A percentile compares a stretch with the other conserved stretches of the same genome.
phyloP scores from a whole-genome alignment of 1,140 invertebrate species.

The Plutomurus gul region DNA sequence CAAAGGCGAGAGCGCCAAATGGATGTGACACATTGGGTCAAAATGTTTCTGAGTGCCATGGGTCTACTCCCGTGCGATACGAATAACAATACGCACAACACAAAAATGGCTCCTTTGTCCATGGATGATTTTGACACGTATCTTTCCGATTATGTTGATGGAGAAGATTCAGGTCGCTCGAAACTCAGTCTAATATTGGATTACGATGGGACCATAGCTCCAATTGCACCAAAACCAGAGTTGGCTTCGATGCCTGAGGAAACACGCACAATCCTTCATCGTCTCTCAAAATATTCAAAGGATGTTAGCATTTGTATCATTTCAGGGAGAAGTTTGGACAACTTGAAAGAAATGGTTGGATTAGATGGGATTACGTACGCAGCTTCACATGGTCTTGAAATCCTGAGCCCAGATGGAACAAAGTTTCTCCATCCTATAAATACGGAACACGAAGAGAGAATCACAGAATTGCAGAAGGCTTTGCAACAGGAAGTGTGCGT shows the following conservation, averaged over 20 bases:
- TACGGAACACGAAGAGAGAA: slow-evolving; percentile 57
- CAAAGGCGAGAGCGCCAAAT: slow-evolving; percentile 56
- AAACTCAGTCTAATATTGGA: slow-evolving; percentile 59
- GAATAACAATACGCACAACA: slow-evolving; percentile 54
- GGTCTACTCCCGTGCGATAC: slow-evolving; percentile 53
- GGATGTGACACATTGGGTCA: slow-evolving; percentile 59
- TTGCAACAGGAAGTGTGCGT: slow-evolving; percentile 56
- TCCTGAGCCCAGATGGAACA: slow-evolving; percentile 57
- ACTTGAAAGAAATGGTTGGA: slow-evolving; percentile 58
- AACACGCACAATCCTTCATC: slow-evolving; percentile 56
- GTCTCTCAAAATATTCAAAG: slow-evolving; percentile 55
- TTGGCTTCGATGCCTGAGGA: slow-evolving; percentile 57
- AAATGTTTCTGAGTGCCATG: slow-evolving; percentile 56
- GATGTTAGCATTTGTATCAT: slow-evolving; percentile 59
- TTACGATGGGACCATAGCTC: slow-evolving; percentile 60
- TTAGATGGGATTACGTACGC: slow-evolving; percentile 59
- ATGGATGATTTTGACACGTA: slow-evolving; percentile 56
- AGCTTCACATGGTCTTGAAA: slow-evolving; percentile 59
- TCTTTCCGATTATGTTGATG: slow-evolving; percentile 55
- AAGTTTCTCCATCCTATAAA: slow-evolving; percentile 58
- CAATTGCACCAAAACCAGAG: slow-evolving; percentile 59
- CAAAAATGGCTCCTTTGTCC: slow-evolving; percentile 54
- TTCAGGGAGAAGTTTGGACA: slow-evolving; percentile 57
- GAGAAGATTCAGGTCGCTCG: slow-evolving; percentile 42
- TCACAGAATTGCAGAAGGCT: slow-evolving; percentile 55